These are phyloP conservation scores for Carlito syrichta DNA, from an alignment of 2,113 vertebrate species.

Conservation along the genomic window DNA sequence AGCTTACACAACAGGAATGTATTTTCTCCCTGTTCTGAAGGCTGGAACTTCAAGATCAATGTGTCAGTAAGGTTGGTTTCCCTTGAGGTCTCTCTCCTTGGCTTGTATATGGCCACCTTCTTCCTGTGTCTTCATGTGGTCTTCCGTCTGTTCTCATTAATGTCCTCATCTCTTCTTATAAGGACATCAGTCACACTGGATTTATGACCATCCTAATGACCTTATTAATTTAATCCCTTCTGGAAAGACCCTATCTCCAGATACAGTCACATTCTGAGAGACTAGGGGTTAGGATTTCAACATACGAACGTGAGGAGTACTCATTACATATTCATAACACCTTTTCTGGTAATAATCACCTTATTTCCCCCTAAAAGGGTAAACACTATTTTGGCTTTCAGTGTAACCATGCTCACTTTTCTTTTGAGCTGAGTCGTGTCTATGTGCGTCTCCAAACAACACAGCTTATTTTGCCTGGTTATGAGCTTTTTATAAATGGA, in stretches of 20 bases:
- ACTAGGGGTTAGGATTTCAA: not conserved
- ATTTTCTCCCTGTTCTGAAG: not conserved
- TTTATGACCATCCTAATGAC: not conserved
- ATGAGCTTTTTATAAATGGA: not conserved
- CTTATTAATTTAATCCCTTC: not conserved
- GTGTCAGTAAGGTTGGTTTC: not conserved
- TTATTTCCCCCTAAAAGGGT: not conserved
- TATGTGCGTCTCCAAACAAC: not conserved
- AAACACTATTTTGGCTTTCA: not conserved
- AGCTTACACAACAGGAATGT: not conserved
- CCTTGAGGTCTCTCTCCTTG: not conserved
- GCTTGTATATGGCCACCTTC: not conserved
- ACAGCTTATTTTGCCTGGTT: not conserved
- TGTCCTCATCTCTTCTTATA: not conserved
- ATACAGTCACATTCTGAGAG: not conserved
- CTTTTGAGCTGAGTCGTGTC: not conserved
- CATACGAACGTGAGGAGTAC: not conserved
- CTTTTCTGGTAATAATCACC: not conserved
- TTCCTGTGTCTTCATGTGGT: not conserved
- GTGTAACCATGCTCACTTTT: not conserved
- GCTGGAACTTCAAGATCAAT: not conserved
- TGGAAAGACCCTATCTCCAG: not conserved
- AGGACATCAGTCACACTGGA: not conserved
- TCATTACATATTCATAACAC: not conserved
- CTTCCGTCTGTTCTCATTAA: not conserved